Evolutionary conservation across 2,797 vertebrate species (phyloP).

Genomic region (Rhynchotus rufescens): DNA sequence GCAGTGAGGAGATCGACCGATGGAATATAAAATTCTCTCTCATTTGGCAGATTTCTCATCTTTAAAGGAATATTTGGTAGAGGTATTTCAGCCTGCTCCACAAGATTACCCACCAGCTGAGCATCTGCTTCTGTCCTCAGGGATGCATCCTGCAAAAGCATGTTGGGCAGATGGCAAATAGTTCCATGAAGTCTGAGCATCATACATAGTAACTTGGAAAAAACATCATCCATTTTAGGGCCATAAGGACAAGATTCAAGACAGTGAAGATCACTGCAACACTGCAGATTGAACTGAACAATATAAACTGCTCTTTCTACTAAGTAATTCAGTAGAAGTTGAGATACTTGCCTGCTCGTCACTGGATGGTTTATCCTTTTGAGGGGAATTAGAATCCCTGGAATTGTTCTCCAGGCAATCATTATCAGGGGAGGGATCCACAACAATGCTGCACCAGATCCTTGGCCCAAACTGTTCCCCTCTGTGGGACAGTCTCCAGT

Average conservation of each 20-base stretch:
- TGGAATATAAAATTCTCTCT: conserved; percentile 91
- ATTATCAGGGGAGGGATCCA: conserved; percentile 83
- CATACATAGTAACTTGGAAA: not conserved
- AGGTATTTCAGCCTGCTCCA: conserved; percentile 52
- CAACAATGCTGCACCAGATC: conserved; percentile 98
- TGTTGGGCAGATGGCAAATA: not conserved
- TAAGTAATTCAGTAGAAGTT: not conserved
- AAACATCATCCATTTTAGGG: not conserved
- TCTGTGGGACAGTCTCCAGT: conserved; percentile 96
- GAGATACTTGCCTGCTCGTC: conserved; percentile 84
- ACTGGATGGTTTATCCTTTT: conserved; percentile 62
- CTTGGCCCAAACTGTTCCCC: conserved; percentile 96
- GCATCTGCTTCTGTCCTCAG: conserved; percentile 57
- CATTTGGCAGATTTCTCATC: conserved; percentile 77
- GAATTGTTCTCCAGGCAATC: conserved; percentile 28
- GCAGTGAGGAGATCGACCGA: conserved; percentile 96
- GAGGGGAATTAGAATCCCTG: conserved; percentile 37
- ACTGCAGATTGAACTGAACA: not conserved
- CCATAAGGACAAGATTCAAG: not conserved
- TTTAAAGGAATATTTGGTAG: conserved; percentile 60
- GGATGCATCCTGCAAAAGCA: conserved; percentile 57
- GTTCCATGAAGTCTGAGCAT: not conserved
- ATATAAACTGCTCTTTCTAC: not conserved
- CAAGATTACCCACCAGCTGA: not conserved
- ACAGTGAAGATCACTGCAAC: not conserved